These are phyloP conservation scores for Cirrhinus molitorella DNA, from an alignment of 2,797 vertebrate genomes.

Conservation along the genomic window DNA sequence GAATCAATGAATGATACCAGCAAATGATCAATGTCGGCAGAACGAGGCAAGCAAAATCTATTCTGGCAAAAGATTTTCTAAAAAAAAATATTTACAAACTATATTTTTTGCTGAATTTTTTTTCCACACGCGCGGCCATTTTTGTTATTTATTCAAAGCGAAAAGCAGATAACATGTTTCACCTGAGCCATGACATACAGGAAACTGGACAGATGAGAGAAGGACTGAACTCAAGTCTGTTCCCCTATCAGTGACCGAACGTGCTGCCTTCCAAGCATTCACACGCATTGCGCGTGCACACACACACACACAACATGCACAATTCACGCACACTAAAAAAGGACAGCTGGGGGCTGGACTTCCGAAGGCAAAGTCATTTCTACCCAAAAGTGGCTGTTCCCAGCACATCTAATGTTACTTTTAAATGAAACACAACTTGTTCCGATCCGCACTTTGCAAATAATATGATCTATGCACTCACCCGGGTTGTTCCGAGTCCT, in stretches of 20 bases:
- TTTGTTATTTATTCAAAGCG: constrained; percentile 72
- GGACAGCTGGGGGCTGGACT: constrained; percentile 38
- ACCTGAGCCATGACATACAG: not conserved
- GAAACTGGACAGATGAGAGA: not conserved
- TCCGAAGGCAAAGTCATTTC: constrained; percentile 30
- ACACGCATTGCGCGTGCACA: constrained; percentile 6
- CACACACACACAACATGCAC: constrained; percentile 3
- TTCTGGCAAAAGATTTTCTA: not conserved
- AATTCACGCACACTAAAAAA: constrained; percentile 22
- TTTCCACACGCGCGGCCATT: constrained; percentile 78
- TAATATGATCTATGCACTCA: constrained; percentile 60
- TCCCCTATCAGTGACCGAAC: not conserved
- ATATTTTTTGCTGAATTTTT: constrained; percentile 47
- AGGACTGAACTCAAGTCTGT: not conserved
- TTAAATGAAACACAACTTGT: constrained; percentile 4
- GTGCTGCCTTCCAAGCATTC: not conserved
- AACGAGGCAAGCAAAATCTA: not conserved
- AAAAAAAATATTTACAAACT: not conserved
- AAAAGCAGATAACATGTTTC: constrained; percentile 1
- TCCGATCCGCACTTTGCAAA: not conserved
- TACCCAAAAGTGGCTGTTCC: constrained; percentile 6
- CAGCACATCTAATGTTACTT: not conserved
- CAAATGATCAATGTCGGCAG: not conserved
- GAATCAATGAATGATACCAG: not conserved
- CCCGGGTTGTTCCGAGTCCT: constrained; percentile 65